Evolutionary conservation across 2,888 invertebrate species (phyloP).

Genomic region (Eurois occulta): DNA sequence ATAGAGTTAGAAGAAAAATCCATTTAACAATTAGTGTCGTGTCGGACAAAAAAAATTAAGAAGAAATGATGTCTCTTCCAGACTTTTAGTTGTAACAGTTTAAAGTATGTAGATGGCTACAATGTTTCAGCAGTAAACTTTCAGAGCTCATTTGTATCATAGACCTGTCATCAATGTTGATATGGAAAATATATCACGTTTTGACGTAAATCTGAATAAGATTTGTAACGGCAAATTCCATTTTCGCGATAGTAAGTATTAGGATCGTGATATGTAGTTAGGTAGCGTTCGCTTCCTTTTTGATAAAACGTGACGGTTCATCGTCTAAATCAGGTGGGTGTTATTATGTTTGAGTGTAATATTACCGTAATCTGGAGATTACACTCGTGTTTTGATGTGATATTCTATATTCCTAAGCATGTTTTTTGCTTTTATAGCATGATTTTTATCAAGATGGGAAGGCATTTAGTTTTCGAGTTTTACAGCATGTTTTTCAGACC

Average conservation of each 20-base stretch:
- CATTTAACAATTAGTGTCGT: background rate
- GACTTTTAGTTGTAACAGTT: background rate
- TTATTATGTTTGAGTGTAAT: slow-evolving; percentile 1
- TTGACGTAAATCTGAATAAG: slow-evolving; percentile 26
- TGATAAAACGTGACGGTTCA: slow-evolving; percentile 8
- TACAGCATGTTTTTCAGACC: background rate
- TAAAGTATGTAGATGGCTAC: too few relatives aligned
- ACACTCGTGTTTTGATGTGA: slow-evolving; percentile 6
- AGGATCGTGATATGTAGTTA: slow-evolving; percentile 25
- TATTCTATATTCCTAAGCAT: slow-evolving; percentile 16
- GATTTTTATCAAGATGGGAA: background rate
- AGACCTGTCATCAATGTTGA: slow-evolving; percentile 4
- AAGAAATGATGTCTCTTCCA: background rate
- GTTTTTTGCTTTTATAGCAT: background rate
- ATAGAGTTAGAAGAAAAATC: background rate
- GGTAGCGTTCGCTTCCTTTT: slow-evolving; percentile 29
- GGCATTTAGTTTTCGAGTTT: background rate
- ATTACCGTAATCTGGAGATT: slow-evolving; percentile 21
- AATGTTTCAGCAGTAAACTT: background rate
- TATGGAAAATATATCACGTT: slow-evolving; percentile 17
- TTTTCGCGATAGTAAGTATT: slow-evolving; percentile 26
- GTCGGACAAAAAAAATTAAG: background rate
- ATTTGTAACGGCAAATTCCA: slow-evolving; percentile 46
- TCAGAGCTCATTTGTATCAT: background rate
- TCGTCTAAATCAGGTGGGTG: background rate